Base-by-base conservation (phyloP, 2,888 invertebrate species). In the Pelosia muscerda region DNA sequence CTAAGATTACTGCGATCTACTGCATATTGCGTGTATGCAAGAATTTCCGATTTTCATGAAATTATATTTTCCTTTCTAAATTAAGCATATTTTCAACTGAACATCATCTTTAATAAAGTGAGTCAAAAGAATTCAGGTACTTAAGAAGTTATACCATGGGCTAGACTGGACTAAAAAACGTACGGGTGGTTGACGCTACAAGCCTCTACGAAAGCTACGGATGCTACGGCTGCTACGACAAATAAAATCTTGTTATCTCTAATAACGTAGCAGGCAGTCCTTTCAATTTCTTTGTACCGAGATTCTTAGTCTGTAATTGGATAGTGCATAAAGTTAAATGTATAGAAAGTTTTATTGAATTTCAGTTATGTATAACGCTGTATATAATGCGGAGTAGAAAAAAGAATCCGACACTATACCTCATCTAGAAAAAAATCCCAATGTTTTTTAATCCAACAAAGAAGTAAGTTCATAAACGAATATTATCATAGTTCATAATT, bases 221-320 rank as follows among this genome's bases (percentile, higher is more conserved):
- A 23, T 23, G 57, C 66, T 77, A 59, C 69, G 68, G 65, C 68
- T 62, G 67, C 55, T 55, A 77, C 68, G 68, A 74, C 72, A 79
- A 77, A 69, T 72, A 69, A 69, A 74, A 79, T 56, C 70, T 71
- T 69, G 72, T 72, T 78, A 72, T 80, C 72, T 67, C 54, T 19
- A 25, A 57, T 63, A 64, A 61, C 61, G 77, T 60, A 67, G 60
- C 65, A 57, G 59, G 58, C 64, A 59, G 68, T 23, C 61, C 65
- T 70, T 77, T 72, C 68, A 67, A 72, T 72, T 70, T 77, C 67
- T 79, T 79, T 79, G 68, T 72, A 62, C 57, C 25, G n/a, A 53
- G 56, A 63, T 66, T 68, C 74, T 68, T 68, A 71, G 68, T 62
- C 72, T 65, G 49, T 79, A 79, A 79, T 76, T 77, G 77, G 77